These are phyloP conservation scores for Amblyteles armatorius DNA, from an alignment of 2,888 invertebrate genomes.

Conservation along the genomic window DNA sequence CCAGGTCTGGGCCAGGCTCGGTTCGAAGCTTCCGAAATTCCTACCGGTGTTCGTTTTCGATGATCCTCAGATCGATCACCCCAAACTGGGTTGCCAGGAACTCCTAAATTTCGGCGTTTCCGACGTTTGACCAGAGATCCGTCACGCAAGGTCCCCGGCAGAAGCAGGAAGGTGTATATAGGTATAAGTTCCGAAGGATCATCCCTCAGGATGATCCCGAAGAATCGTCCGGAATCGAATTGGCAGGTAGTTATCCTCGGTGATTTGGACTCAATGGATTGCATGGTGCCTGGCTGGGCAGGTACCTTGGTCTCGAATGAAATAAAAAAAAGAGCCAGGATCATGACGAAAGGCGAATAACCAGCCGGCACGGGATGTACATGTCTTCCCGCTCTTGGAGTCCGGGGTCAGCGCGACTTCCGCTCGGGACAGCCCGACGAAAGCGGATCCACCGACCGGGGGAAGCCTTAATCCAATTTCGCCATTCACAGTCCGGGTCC, in stretches of 20 bases:
- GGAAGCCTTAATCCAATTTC: conserved; percentile 78
- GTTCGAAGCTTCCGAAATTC: too few relatives aligned
- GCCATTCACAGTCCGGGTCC: conserved; percentile 76
- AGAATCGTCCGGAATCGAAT: conserved; percentile 21
- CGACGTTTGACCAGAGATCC: neutral
- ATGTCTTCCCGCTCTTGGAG: conserved; percentile 34
- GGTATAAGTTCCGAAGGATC: conserved; percentile 33
- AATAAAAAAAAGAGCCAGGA: conserved; percentile 28
- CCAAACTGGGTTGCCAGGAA: neutral
- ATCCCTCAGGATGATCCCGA: conserved; percentile 39
- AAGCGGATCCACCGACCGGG: conserved; percentile 26
- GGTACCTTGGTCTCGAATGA: neutral
- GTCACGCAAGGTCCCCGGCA: conserved; percentile 7
- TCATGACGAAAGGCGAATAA: conserved; percentile 44
- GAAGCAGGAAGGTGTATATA: conserved; percentile 21
- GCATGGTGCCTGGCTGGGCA: conserved; percentile 2
- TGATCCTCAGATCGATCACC: neutral
- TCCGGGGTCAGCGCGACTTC: conserved; percentile 45
- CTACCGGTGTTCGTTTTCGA: neutral
- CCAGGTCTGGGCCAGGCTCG: too few relatives aligned
- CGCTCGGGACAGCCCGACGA: conserved; percentile 19
- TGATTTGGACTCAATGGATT: conserved; percentile 36
- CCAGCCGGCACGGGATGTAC: conserved; percentile 1
- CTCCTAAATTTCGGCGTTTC: neutral
- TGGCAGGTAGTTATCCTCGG: conserved; percentile 28